Evolutionary conservation across 2,797 vertebrate species (phyloP).

Genomic region (Catamblyrhynchus diadema): DNA sequence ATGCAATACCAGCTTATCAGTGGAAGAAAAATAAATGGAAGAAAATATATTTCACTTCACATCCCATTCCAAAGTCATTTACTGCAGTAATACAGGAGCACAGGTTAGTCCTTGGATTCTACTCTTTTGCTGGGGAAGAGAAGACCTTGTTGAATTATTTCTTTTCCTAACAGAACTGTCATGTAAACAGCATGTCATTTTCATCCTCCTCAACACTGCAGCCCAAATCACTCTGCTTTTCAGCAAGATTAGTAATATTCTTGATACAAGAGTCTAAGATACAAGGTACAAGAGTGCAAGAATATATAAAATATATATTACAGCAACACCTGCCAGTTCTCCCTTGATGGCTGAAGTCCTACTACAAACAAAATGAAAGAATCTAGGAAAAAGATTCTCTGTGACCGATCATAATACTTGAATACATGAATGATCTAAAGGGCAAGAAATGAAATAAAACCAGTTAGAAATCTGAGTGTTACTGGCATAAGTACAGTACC

Average conservation of each 20-base stretch:
- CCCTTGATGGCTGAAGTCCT: neutral
- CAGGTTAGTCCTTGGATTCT: neutral
- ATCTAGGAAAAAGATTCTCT: neutral
- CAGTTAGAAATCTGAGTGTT: neutral
- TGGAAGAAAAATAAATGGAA: neutral
- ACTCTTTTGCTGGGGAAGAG: neutral
- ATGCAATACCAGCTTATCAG: neutral
- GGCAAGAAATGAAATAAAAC: constrained; percentile 15
- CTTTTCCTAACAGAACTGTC: neutral
- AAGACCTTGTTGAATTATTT: neutral
- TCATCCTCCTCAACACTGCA: neutral
- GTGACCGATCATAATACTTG: neutral
- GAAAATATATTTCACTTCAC: neutral
- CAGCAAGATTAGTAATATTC: neutral
- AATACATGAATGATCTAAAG: neutral
- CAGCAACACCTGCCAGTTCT: neutral
- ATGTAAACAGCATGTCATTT: neutral
- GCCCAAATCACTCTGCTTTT: neutral
- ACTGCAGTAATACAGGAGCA: fast-evolving
- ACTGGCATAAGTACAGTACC: neutral
- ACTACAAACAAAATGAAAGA: neutral
- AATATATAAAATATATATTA: neutral
- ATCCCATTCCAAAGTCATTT: neutral
- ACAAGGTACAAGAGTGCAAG: neutral
- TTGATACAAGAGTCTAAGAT: neutral